A percentile compares a stretch with the other conserved stretches of the same genome.
Evolutionary conservation across 2,113 vertebrate species (phyloP).

Genomic region (Pseudopipra pipra): DNA sequence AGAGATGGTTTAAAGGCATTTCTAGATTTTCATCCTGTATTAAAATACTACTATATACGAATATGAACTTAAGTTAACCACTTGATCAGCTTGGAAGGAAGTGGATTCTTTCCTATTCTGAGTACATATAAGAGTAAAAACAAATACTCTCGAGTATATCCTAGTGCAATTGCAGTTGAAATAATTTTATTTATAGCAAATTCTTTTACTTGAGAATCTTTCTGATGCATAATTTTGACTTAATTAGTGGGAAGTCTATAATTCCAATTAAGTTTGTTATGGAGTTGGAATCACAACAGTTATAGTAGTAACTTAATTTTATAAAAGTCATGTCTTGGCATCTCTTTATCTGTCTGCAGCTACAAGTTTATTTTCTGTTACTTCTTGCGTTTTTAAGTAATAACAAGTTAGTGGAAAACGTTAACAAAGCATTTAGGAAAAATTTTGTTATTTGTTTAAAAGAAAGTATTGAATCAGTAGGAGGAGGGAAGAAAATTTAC

Average conservation of each 20-base stretch:
- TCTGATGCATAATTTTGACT: neutral
- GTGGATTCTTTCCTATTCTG: neutral
- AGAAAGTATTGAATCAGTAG: neutral
- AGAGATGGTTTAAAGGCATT: neutral
- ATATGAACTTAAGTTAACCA: neutral
- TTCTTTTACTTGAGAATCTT: neutral
- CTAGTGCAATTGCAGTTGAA: neutral
- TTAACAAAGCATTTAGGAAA: neutral
- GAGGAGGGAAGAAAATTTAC: neutral
- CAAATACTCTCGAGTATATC: neutral
- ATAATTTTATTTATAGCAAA: neutral
- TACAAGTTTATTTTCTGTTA: neutral
- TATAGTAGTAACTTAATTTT: neutral
- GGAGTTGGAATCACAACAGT: neutral
- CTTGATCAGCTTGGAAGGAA: neutral
- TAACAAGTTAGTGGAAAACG: neutral
- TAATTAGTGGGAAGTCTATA: neutral
- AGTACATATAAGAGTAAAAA: neutral
- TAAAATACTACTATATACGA: neutral
- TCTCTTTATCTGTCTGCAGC: neutral
- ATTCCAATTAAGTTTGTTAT: neutral
- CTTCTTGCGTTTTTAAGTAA: neutral
- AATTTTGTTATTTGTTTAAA: neutral
- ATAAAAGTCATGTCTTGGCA: neutral
- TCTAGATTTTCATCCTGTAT: neutral